phyloP scores from a whole-genome alignment of 2,888 invertebrate genomes.

The Laspeyria flexula region DNA sequence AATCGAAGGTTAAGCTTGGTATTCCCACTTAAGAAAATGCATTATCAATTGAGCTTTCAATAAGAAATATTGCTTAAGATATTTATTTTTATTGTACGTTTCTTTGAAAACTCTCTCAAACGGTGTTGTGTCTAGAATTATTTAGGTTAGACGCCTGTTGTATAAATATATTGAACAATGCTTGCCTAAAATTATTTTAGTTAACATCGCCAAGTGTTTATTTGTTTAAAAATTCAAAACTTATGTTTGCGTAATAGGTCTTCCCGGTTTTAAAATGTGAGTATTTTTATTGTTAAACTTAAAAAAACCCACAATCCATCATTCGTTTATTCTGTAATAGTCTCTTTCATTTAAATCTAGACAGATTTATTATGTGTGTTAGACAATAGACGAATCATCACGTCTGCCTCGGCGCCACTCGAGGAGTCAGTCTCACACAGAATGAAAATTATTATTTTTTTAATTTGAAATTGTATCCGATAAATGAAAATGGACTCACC shows the following conservation, averaged over 20 bases:
- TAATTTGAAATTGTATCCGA: too few relatives aligned
- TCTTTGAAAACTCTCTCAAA: slow-evolving; percentile 16
- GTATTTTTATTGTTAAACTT: background rate
- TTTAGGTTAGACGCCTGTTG: slow-evolving; percentile 23
- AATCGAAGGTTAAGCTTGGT: background rate
- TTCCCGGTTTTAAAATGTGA: background rate
- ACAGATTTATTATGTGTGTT: background rate
- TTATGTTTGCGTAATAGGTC: background rate
- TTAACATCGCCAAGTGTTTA: background rate
- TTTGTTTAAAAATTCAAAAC: background rate
- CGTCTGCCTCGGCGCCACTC: too few relatives aligned
- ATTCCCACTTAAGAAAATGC: slow-evolving; percentile 15
- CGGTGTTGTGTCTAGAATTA: slow-evolving; percentile 12
- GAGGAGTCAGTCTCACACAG: too few relatives aligned
- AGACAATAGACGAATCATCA: too few relatives aligned
- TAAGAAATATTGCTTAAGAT: background rate
- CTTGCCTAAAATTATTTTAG: background rate
- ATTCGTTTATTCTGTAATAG: background rate
- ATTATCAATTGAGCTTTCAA: slow-evolving; percentile 5
- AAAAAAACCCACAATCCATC: background rate
- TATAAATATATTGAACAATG: slow-evolving; percentile 12
- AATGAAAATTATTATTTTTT: too few relatives aligned
- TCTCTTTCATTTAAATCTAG: background rate
- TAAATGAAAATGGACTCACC: too few relatives aligned
- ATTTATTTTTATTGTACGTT: slow-evolving; percentile 17